These are phyloP conservation scores for Bimastos eiseni DNA, from an alignment of 2,888 invertebrate genomes.

Conservation along the genomic window DNA sequence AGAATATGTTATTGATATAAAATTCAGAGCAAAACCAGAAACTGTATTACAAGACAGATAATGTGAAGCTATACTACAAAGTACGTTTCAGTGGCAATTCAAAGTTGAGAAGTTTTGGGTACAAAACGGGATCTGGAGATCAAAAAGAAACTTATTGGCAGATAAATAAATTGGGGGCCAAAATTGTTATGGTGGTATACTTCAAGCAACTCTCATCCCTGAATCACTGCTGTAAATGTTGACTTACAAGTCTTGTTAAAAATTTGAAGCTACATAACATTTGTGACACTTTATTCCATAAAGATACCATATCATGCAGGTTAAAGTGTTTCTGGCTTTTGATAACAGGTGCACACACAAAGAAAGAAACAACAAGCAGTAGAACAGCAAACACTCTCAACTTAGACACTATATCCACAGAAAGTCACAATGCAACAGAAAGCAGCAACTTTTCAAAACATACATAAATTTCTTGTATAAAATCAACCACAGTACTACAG, in stretches of 20 bases:
- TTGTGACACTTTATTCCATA: neutral
- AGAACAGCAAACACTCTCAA: neutral
- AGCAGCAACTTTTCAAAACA: neutral
- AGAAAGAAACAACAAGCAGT: conserved; percentile 2
- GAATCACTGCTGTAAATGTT: neutral
- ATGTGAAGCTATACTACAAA: conserved; percentile 9
- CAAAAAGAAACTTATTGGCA: neutral
- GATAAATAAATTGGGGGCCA: neutral
- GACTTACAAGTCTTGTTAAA: neutral
- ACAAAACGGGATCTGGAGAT: neutral
- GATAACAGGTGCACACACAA: neutral
- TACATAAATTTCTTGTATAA: neutral
- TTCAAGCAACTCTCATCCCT: neutral
- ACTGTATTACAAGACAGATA: neutral
- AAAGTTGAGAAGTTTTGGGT: neutral
- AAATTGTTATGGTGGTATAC: neutral
- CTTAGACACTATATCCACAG: neutral
- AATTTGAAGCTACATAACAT: neutral
- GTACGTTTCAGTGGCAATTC: neutral
- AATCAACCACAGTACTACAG: neutral
- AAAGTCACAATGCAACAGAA: neutral
- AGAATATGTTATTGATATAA: neutral
- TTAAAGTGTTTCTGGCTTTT: neutral
- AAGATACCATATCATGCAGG: neutral
- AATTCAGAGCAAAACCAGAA: neutral